These are phyloP conservation scores for Drosophila saltans DNA, from an alignment of 1,140 invertebrate genomes.

Conservation along the genomic window DNA sequence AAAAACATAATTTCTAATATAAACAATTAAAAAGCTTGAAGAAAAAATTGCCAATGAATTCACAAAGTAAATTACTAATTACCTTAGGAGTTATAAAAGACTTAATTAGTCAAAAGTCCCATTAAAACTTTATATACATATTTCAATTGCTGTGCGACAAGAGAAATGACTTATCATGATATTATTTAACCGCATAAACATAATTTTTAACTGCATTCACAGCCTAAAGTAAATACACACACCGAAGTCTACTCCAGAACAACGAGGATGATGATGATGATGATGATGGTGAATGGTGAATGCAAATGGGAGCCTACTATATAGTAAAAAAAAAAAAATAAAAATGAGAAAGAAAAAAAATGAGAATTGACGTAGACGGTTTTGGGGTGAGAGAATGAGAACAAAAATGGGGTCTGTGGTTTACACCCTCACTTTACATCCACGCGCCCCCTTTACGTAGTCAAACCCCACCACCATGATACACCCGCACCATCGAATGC, in stretches of 20 bases:
- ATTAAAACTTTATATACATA: too few species aligned
- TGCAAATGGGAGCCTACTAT: constrained; percentile 43
- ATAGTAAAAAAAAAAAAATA: constrained; percentile 24
- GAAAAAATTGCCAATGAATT: too few species aligned
- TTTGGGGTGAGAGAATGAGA: constrained; percentile 17
- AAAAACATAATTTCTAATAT: too few species aligned
- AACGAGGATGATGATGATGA: constrained; percentile 4
- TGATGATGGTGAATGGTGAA: constrained; percentile 32
- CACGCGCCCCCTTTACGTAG: constrained; percentile 22
- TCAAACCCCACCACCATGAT: not conserved
- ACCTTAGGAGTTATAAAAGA: too few species aligned
- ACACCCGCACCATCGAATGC: constrained; percentile 28
- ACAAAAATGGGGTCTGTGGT: constrained; percentile 37
- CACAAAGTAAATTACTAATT: too few species aligned
- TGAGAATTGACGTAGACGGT: constrained; percentile 37
- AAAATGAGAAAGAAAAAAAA: not conserved
- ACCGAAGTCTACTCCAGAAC: constrained; percentile 6
- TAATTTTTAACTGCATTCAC: constrained; percentile 6
- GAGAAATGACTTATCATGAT: too few species aligned
- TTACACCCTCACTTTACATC: constrained; percentile 17
- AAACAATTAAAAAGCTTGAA: too few species aligned
- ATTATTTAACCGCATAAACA: constrained; percentile 40
- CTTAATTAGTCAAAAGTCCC: too few species aligned
- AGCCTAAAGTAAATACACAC: constrained; percentile 45
- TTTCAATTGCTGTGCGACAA: too few species aligned